Base-by-base conservation (phyloP, 2,797 vertebrate species). In the Siniperca undulata region DNA sequence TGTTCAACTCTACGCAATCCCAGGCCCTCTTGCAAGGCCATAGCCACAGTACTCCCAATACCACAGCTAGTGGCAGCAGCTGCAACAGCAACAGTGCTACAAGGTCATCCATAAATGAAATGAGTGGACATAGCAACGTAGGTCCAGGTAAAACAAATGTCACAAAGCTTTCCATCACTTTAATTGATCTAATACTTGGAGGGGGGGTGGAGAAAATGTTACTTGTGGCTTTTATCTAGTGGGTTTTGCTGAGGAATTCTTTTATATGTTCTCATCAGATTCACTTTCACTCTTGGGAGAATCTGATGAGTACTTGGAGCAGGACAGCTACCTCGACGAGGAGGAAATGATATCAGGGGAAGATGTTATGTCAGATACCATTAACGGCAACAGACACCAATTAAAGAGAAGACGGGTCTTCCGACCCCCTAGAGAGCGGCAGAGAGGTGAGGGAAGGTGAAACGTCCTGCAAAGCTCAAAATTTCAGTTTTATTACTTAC, bases 341-440 rank as follows among this genome's bases (percentile, higher is more conserved):
- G 96, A 96, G 59, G 95, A 95, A 70, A 87, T 96, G 82, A 94
- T 96, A 82, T 88, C 94, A 34, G 93, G 94, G 24, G 95, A 94
- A 66, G 94, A 96, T 68, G 92, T 94, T 65, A 89, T 97, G 86
- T 84, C 93, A 59, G 93, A 95, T 10, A 84, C 78, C 70, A 95
- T 96, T 55, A 92, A 89, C 90, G 90, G 78, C 86, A 93, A 87
- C 85, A 92, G 91, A 72, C 92, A 93, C 8, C 89, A 92, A 1
- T 65, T 96, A 4, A 96, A 96, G 77, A 95, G 96, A 80, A 93
- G 96, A 80, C 93, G 96, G 58, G 88, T 97, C 17, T 96, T 96
- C 78, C 94, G 95, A 85, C 92, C 92, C 42, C 95, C 96, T 53
- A 95, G 96, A 74, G 97, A 98, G 90, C 94, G 97, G 36, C 97